Base-by-base conservation (phyloP, 2,113 vertebrate species). In the Aegypius monachus region DNA sequence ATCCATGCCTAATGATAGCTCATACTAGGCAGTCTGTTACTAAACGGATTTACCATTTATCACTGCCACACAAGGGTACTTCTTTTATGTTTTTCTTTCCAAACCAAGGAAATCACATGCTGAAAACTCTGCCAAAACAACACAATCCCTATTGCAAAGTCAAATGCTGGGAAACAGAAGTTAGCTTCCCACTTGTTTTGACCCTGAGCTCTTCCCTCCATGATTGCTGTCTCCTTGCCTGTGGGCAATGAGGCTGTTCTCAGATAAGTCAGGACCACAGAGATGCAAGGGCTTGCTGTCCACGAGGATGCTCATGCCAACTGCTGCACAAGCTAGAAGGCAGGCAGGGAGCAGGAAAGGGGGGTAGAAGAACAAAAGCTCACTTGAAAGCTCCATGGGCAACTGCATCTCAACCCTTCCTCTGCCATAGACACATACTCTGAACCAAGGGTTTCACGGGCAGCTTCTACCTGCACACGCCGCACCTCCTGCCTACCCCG, bases 221-320 rank as follows among this genome's bases (percentile, higher is more conserved):
- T 13, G 40, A 61, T 5, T 0, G 0, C 38, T 27, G 13, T 31
- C 15, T 82, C 65, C 45, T 32, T 4, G 0, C n/a, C 62, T 17
- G 67, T 3, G 2, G 56, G 61, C 4, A 10, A 48, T 11, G 23
- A 71, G 42, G 14, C 61, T 82, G 43, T 79, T 86, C 47, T 59
- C 83, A 72, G 32, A 0, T 16, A 53, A 43, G 19, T 9, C 43
- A 56, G 45, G 55, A 87, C 16, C 38, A 67, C 17, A 34, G 43
- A 79, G 17, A 32, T 58, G 45, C 0, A 2, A 59, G 40, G 21
- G 20, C 8, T 61, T 48, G 40, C 2, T 40, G 23, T 26, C 20
- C 42, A 45, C 1, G 5, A 81, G 23, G 10, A 31, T 22, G 32
- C 31, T 63, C 6, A 0, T 55, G 47, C 25, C 59, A 66, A 31